These are phyloP conservation scores for Drosophila yakuba DNA, from an alignment of 1,140 invertebrate species.

Conservation along the genomic window DNA sequence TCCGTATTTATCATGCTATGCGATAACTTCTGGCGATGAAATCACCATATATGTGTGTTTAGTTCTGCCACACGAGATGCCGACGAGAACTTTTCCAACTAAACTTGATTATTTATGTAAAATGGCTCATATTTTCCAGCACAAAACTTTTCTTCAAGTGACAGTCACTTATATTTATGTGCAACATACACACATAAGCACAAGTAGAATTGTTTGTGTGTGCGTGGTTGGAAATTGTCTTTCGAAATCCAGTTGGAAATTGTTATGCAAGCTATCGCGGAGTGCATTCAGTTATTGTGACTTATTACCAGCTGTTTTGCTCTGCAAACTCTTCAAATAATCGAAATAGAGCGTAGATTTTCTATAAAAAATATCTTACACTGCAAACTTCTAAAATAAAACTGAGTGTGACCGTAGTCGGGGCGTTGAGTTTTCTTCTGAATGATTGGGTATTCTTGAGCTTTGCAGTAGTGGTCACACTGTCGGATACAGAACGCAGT, in stretches of 20 bases:
- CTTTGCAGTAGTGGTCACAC: background rate
- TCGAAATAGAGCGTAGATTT: background rate
- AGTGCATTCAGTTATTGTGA: too few species aligned
- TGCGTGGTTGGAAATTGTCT: constrained; percentile 22
- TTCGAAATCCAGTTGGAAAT: background rate
- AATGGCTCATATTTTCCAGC: constrained; percentile 41
- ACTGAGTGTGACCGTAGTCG: constrained; percentile 16
- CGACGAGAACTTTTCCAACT: background rate
- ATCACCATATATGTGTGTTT: background rate
- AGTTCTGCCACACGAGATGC: background rate
- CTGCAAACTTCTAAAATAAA: constrained; percentile 40
- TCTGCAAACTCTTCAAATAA: background rate
- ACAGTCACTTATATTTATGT: constrained; percentile 35
- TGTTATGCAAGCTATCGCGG: background rate
- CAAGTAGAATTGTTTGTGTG: constrained; percentile 2
- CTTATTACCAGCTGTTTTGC: background rate
- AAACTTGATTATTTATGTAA: constrained; percentile 18
- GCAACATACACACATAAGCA: constrained; percentile 35
- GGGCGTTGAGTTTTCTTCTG: background rate
- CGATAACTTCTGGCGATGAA: background rate
- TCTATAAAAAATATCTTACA: constrained; percentile 42
- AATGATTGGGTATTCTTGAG: background rate
- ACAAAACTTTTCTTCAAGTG: constrained; percentile 36
- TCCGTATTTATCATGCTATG: background rate
- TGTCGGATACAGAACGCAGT: background rate